Conservation (phyloP, 2,113 vertebrate genomes). For the Piprites chloris region DNA sequence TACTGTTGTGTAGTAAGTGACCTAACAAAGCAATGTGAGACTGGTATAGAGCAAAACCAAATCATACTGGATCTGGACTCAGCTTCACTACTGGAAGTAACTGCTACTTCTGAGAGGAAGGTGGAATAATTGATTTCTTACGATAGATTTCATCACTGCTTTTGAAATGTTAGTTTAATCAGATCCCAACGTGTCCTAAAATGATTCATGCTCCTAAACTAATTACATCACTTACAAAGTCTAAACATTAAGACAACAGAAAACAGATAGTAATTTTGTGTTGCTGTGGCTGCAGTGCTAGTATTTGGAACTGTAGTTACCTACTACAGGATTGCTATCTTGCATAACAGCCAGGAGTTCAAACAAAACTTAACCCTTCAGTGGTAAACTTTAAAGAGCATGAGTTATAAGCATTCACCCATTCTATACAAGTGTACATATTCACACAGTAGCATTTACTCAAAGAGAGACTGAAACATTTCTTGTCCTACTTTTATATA, state of each 20-base stretch:
- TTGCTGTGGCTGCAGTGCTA: not conserved
- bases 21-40: not conserved
- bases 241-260: not conserved
- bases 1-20: not conserved
- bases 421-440: not conserved
- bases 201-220: not conserved
- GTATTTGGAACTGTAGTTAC: not conserved
- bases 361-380: not conserved
- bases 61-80: not conserved
- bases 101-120: not conserved
- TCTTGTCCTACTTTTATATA: slow-evolving; percentile 65
- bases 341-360: not conserved
- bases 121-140: not conserved
- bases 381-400: not conserved
- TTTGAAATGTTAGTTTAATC: slow-evolving; percentile 3
- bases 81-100: not conserved
- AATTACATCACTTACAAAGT: not conserved
- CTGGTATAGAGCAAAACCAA: not conserved
- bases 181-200: not conserved
- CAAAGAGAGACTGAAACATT: slow-evolving; percentile 66
- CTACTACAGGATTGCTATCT: not conserved
- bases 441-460: not conserved
- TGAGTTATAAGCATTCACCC: not conserved
- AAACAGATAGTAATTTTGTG: not conserved
- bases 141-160: not conserved